Conservation (phyloP, 1,140 invertebrate species). For the Propsilocerus akamusi region DNA sequence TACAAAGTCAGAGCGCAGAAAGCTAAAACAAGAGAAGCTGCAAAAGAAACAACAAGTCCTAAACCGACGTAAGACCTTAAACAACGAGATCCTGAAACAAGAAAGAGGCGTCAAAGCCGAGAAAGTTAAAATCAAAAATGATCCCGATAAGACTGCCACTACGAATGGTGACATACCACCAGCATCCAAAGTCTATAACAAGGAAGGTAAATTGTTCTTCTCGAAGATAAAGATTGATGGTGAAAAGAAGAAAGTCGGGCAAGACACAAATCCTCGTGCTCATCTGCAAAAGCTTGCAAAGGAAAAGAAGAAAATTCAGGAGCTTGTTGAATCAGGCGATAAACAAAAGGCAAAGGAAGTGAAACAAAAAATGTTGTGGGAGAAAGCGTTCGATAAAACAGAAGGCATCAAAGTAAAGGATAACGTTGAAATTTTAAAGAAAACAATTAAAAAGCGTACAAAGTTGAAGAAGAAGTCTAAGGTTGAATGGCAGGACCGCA, state of each 20-base stretch:
- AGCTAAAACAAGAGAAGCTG: not conserved
- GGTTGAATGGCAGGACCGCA: constrained; percentile 1
- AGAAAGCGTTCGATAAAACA: constrained; percentile 1
- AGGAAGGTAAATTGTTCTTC: not conserved
- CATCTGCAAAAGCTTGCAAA: not conserved
- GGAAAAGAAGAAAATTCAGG: constrained; percentile 5
- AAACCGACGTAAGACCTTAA: not conserved
- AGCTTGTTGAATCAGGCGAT: constrained; percentile 5
- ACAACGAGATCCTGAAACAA: not conserved
- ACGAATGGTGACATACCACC: not conserved
- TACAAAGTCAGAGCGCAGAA: not conserved
- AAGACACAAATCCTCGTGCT: not conserved
- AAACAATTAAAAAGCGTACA: constrained; percentile 1
- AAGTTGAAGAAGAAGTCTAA: not conserved
- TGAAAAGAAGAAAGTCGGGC: not conserved
- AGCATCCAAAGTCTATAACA: not conserved
- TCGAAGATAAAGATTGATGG: not conserved
- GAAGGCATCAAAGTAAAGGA: not conserved
- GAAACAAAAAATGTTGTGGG: constrained; percentile 8
- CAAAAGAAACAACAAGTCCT: not conserved
- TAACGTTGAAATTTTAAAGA: not conserved
- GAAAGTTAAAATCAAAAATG: not conserved
- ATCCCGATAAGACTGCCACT: not conserved
- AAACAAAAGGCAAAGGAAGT: constrained; percentile 7
- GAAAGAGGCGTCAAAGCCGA: not conserved